Evolutionary conservation across 2,113 vertebrate species (phyloP), one percentile per base, ranked within the genome.

Genomic region (Myotis lucifugus): DNA sequence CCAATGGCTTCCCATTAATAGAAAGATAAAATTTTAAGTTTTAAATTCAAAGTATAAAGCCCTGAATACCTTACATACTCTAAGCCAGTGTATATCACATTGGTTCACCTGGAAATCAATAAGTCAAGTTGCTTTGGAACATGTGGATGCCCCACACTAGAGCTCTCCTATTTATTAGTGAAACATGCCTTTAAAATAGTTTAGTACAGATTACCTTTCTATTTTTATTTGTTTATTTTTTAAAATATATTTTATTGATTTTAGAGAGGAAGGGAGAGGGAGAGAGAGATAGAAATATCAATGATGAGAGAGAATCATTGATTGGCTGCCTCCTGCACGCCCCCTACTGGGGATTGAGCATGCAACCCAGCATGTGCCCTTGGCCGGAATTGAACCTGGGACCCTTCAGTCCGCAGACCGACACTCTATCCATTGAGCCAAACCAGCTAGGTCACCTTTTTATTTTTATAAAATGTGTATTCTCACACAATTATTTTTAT

Each of bases 381-480:
- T 37, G 37, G 37, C 37, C 37, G 37, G 37, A 37, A 37, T 37
- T 37, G 37, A 37, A 37, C 37, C 37, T 37, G 37, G 37, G 37
- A 37, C 37, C 37, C 37, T 37, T 37, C 37, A 37, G 37, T 37
- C 37, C 37, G 37, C 37, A 37, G 37, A 37, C 37, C 3, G 37
- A 37, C 37, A 3, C 37, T 37, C 37, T 37, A 37, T 37, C 37
- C 37, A 37, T 37, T 37, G 37, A 37, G 37, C 37, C 37, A 37
- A 37, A 37, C 37, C 37, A 37, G 37, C 37, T 37, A 37, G 37
- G 37, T 37, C 37, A 78, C 1, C 9, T 76, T 74, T 84, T 91
- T 61, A 90, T 88, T 92, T 59, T 90, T 93, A 61, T 83, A 90
- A 96, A 91, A 93, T 94, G 95, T 85, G 67, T 94, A 66, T 76